Base-by-base conservation (phyloP, 2,797 vertebrate genomes). In the Lagothrix lagotricha region DNA sequence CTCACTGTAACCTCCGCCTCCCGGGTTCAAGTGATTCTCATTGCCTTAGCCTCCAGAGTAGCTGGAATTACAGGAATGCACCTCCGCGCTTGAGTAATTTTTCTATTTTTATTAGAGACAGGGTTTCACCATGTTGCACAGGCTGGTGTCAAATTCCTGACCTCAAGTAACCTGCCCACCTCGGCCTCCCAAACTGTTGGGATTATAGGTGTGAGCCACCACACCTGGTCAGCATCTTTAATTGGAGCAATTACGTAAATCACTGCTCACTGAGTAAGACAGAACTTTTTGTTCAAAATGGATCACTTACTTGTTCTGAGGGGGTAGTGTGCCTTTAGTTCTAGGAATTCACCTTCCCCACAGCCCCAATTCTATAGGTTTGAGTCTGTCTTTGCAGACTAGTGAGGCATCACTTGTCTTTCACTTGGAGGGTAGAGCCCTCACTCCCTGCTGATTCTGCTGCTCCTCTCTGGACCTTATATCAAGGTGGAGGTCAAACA, bases 251-350 rank as follows among this genome's bases (percentile, higher is more conserved):
- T 90, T 14, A 54, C n/a, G 0, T 79, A 54, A 48, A 26, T 79
- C 87, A 82, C 17, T 33, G 48, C 30, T 87, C 36, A 73, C 0
- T 39, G 54, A 94, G 20, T 84, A 90, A 81, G 22, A 33, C 33
- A 81, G 48, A 94, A 83, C 26, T 83, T n/a, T 83, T 93, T 87
- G 46, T 58, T 48, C 48, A 88, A 88, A 93, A 79, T 20, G 76
- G 36, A 75, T 41, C 15, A 20, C 50, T 83, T 73, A 57, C 52
- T 81, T 39, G 48, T 64, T 57, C 26, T 50, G 87, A 80, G 28
- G 12, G 4, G 33, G 33, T 2, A 64, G 26, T 44, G 24, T 61
- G 41, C 28, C 22, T 92, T 95, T 41, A 87, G 67, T 61, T 87
- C 70, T 57, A 82, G 64, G 88, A 93, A 41, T 75, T 83, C 39